phyloP scores from a whole-genome alignment of 1,140 invertebrate genomes.

The Monochamus saltuarius region DNA sequence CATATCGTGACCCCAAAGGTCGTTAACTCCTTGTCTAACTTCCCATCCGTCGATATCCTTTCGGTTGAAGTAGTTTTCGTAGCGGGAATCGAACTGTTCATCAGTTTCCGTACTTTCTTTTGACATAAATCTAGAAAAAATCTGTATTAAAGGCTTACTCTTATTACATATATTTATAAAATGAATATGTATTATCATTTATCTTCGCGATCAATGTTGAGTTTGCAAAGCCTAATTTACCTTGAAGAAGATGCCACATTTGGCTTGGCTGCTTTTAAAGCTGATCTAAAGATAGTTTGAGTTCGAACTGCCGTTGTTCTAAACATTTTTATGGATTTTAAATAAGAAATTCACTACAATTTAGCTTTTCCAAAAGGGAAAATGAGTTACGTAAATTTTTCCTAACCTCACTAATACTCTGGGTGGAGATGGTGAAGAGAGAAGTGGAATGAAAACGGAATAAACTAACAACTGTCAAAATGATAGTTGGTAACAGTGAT shows the following conservation, averaged over 20 bases:
- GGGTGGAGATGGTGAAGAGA: too few species aligned
- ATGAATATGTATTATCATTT: too few species aligned
- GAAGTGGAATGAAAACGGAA: too few species aligned
- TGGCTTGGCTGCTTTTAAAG: constrained; percentile 24
- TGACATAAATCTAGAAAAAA: constrained; percentile 38
- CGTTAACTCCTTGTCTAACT: constrained; percentile 84
- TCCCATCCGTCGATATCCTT: constrained; percentile 96
- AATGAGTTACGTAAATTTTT: constrained; percentile 10
- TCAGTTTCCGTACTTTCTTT: constrained; percentile 47
- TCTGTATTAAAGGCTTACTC: background rate
- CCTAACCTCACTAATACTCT: background rate
- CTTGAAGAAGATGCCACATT: constrained; percentile 29
- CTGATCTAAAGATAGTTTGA: constrained; percentile 34
- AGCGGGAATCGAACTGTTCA: constrained; percentile 58
- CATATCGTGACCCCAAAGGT: constrained; percentile 84
- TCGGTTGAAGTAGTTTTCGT: constrained; percentile 84
- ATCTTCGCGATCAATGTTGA: too few species aligned
- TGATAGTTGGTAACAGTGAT: background rate
- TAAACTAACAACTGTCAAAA: too few species aligned
- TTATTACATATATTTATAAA: too few species aligned
- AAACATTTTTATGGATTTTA: constrained; percentile 39
- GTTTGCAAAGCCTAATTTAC: background rate
- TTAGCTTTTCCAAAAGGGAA: background rate
- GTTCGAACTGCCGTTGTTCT: constrained; percentile 38
- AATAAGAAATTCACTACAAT: background rate